Percentiles rank a stretch among this genome's conserved stretches.
phyloP scores from a whole-genome alignment of 1,140 invertebrate species.

The Caenorhabditis briggsae region DNA sequence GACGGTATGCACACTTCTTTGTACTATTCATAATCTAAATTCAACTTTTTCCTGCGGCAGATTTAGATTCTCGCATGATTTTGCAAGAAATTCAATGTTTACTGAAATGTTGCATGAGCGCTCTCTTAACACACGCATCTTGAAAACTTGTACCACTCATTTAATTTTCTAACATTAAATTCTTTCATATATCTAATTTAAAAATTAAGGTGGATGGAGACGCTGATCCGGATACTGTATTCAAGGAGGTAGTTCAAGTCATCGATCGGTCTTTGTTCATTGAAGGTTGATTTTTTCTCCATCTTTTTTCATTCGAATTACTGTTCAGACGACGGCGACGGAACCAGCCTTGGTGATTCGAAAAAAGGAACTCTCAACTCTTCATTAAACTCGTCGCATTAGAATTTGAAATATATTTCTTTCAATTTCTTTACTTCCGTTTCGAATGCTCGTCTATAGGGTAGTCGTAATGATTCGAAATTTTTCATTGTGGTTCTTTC shows the following conservation, averaged over 20 bases:
- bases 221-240: constrained; percentile 70
- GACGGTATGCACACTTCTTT: constrained; percentile 60
- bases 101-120: no score
- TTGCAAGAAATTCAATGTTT: background rate
- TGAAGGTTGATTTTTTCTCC: constrained; percentile 67
- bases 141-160: constrained; percentile 13
- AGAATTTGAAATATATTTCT: no score
- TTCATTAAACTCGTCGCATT: constrained; percentile 7
- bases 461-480: background rate
- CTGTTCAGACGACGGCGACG: constrained; percentile 71
- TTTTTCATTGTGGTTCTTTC: no score
- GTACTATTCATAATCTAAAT: constrained; percentile 1
- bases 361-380: constrained; percentile 66
- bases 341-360: constrained; percentile 69
- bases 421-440: background rate
- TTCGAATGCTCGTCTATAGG: background rate
- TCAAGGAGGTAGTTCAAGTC: constrained; percentile 70
- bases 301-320: background rate
- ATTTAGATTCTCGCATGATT: constrained; percentile 3
- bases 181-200: background rate
- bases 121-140: no score
- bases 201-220: constrained; percentile 73
- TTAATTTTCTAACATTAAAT: background rate
- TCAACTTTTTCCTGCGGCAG: background rate
- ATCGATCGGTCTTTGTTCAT: constrained; percentile 75